These are phyloP conservation scores for Eonycteris spelaea DNA, from an alignment of 2,113 vertebrate species.

Conservation along the genomic window DNA sequence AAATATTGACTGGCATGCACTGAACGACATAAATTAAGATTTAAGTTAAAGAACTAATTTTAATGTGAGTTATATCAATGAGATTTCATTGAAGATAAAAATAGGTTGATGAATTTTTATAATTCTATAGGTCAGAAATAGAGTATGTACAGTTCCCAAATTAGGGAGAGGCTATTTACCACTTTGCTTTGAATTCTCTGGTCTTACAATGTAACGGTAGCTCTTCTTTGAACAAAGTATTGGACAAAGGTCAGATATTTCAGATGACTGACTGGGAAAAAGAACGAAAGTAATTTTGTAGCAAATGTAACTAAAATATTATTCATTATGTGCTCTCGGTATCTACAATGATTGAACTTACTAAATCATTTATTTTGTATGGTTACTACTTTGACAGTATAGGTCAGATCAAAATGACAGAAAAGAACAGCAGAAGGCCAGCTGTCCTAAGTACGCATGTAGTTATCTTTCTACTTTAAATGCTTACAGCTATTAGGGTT, in stretches of 20 bases:
- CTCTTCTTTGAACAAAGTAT: not conserved
- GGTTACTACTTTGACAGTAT: not conserved
- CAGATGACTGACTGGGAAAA: not conserved
- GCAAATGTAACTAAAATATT: constrained; percentile 21
- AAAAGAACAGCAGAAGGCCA: not conserved
- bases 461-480: not conserved
- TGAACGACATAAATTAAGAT: not conserved
- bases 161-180: not conserved
- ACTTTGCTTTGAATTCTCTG: not conserved
- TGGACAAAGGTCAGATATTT: constrained; percentile 15
- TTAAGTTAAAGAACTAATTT: constrained; percentile 27
- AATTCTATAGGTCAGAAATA: not conserved
- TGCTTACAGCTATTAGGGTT: not conserved
- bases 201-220: not conserved
- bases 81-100: not conserved
- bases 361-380: constrained; percentile 35
- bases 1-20: not conserved
- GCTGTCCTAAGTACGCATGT: not conserved
- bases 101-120: not conserved
- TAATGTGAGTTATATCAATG: not conserved
- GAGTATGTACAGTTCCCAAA: not conserved
- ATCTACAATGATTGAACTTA: not conserved
- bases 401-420: not conserved
- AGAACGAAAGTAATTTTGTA: constrained; percentile 25
- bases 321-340: not conserved